Evolutionary conservation across 2,888 invertebrate genomes (phyloP).

Genomic region (Caradrina kadenii): DNA sequence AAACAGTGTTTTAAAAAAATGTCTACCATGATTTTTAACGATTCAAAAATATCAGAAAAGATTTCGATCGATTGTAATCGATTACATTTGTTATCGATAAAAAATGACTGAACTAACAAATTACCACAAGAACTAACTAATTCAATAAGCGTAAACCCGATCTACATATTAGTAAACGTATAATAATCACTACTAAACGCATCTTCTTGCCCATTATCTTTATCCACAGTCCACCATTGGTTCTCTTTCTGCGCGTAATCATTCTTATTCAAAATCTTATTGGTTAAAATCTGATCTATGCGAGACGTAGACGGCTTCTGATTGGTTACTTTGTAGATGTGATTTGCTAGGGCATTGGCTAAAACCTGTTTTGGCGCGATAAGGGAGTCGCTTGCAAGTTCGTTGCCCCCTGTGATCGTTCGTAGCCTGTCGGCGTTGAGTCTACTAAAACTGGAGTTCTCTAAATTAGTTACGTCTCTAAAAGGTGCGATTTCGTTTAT

Average conservation of each 20-base stretch:
- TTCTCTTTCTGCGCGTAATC: slow-evolving; percentile 77
- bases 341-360: slow-evolving; percentile 86
- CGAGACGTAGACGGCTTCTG: slow-evolving; percentile 87
- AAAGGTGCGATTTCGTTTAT: slow-evolving; percentile 67
- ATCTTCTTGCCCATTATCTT: slow-evolving; percentile 79
- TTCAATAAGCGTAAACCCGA: slow-evolving; percentile 52
- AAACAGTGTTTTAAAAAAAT: no score
- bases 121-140: slow-evolving; percentile 50
- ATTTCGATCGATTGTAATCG: neutral
- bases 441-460: slow-evolving; percentile 83
- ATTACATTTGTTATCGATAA: neutral
- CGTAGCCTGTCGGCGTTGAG: slow-evolving; percentile 85
- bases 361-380: slow-evolving; percentile 87
- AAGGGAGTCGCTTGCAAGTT: slow-evolving; percentile 80
- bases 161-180: slow-evolving; percentile 76
- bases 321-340: slow-evolving; percentile 89
- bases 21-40: no score
- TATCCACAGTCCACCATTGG: slow-evolving; percentile 83
- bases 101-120: slow-evolving; percentile 25
- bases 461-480: slow-evolving; percentile 82
- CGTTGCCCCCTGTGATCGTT: slow-evolving; percentile 80
- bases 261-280: slow-evolving; percentile 80
- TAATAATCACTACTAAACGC: slow-evolving; percentile 82
- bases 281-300: slow-evolving; percentile 86
- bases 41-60: neutral